Evolutionary conservation across 1,140 invertebrate species (phyloP).

Genomic region (Sipha flava): DNA sequence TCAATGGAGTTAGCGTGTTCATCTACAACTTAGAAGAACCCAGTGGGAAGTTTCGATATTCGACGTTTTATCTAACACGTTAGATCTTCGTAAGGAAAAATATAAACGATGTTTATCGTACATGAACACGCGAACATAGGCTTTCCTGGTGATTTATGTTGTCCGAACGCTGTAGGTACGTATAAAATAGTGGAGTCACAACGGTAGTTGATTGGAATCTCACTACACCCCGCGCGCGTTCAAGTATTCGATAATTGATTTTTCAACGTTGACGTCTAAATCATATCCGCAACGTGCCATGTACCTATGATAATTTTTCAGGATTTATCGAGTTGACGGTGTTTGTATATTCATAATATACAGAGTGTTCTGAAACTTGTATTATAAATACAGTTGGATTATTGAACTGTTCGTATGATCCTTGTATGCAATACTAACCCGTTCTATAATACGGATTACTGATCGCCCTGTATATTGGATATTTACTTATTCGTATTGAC

Average conservation of each 20-base stretch:
- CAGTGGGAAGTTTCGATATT: constrained; percentile 1
- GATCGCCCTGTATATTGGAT: too few relatives aligned
- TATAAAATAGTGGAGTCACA: neutral
- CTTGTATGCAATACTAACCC: too few relatives aligned
- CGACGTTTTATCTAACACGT: neutral
- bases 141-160: constrained; percentile 12
- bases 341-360: too few relatives aligned
- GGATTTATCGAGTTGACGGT: neutral
- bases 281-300: neutral
- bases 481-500: too few relatives aligned
- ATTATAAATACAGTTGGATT: too few relatives aligned
- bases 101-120: neutral
- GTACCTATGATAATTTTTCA: neutral
- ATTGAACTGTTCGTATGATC: too few relatives aligned
- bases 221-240: neutral
- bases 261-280: neutral
- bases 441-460: too few relatives aligned
- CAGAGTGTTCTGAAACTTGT: too few relatives aligned
- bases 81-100: neutral
- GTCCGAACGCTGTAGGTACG: neutral
- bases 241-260: neutral
- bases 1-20: neutral
- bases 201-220: constrained; percentile 25
- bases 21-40: neutral
- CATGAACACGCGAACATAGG: neutral